phyloP scores from a whole-genome alignment of 2,888 invertebrate genomes.

The Lasioglossum lativentre region DNA sequence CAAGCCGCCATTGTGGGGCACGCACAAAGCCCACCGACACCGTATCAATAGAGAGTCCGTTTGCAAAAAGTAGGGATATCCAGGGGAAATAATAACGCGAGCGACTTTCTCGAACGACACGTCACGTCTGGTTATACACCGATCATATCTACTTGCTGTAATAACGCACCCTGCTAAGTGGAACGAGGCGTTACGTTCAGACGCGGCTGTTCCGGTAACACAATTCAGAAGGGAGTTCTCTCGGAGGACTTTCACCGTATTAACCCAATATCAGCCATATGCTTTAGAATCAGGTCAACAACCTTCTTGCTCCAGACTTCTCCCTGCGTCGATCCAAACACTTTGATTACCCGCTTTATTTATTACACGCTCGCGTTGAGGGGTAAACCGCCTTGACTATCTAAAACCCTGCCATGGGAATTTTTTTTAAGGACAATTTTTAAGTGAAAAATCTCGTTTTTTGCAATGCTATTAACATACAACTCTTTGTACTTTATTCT shows the following conservation, averaged over 20 bases:
- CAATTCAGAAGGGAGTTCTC: slow-evolving; percentile 70
- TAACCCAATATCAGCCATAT: slow-evolving; percentile 72
- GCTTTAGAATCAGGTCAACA: slow-evolving; percentile 70
- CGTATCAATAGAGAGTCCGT: not conserved
- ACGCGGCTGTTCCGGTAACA: slow-evolving; percentile 72
- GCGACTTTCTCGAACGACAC: slow-evolving; percentile 44
- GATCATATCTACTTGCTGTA: slow-evolving; percentile 70
- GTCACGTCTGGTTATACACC: slow-evolving; percentile 59
- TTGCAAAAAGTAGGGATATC: not conserved
- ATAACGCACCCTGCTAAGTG: slow-evolving; percentile 70
- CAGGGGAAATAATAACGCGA: slow-evolving; percentile 44
- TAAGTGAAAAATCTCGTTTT: not conserved
- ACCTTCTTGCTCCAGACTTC: slow-evolving; percentile 50
- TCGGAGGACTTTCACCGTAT: slow-evolving; percentile 73
- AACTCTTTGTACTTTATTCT: too few species aligned
- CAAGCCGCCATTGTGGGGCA: too few species aligned
- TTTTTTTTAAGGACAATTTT: not conserved
- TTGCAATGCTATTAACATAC: not conserved
- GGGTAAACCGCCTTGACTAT: not conserved
- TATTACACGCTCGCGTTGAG: not conserved
- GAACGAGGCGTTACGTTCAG: slow-evolving; percentile 72
- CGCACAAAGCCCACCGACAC: not conserved
- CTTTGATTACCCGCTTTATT: slow-evolving; percentile 8
- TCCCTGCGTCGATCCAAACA: slow-evolving; percentile 23
- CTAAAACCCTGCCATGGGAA: not conserved